These are phyloP conservation scores for Baryphthengus martii DNA, from an alignment of 2,113 vertebrate genomes.

Conservation along the genomic window DNA sequence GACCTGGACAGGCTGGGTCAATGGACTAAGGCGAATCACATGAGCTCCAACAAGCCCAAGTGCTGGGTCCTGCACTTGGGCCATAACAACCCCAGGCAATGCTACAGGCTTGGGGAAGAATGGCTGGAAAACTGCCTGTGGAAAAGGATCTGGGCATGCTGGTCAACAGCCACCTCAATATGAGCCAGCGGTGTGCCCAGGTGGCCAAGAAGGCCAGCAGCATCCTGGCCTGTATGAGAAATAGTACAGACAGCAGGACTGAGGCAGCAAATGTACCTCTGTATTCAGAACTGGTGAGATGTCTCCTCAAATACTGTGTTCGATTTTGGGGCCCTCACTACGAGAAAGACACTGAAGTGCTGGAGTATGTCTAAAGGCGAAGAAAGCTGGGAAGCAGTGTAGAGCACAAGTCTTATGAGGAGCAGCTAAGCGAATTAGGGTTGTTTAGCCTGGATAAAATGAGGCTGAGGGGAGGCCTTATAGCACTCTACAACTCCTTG, in stretches of 20 bases:
- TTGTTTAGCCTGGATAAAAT: neutral
- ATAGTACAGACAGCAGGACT: neutral
- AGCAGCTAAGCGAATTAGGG: too few species aligned
- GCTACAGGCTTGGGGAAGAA: neutral
- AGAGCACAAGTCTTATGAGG: neutral
- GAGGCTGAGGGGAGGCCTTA: too few species aligned
- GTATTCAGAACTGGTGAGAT: neutral
- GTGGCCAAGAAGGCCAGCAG: neutral
- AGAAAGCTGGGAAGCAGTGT: neutral
- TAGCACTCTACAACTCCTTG: neutral
- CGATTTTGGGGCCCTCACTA: neutral
- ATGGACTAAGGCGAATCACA: neutral
- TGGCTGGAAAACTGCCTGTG: fast-evolving
- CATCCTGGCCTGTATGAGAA: neutral
- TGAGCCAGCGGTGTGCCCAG: neutral
- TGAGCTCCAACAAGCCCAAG: neutral
- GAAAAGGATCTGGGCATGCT: too few species aligned
- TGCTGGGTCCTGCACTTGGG: neutral
- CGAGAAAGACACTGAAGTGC: neutral
- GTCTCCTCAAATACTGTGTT: neutral
- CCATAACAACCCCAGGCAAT: neutral
- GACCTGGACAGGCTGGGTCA: neutral
- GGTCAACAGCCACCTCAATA: fast-evolving
- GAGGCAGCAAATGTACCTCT: too few species aligned
- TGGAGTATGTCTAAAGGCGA: neutral